phyloP scores from a whole-genome alignment of 2,113 vertebrate species.

The Asarcornis scutulata region DNA sequence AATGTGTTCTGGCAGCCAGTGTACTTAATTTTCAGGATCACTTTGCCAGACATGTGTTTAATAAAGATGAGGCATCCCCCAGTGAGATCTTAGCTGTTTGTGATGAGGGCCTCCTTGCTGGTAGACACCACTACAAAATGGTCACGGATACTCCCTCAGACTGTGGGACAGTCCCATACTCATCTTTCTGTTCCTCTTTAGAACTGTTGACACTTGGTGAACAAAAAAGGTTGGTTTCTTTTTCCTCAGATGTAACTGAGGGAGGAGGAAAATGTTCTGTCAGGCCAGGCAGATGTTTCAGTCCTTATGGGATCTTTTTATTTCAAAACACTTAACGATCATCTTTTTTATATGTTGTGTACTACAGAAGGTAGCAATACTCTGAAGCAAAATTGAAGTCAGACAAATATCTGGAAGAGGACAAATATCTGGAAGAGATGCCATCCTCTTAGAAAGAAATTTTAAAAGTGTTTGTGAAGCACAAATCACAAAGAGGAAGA shows the following conservation, averaged over 20 bases:
- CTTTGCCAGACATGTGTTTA: slow-evolving; percentile 40
- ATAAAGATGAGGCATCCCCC: slow-evolving; percentile 17
- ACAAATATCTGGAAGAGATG: not conserved
- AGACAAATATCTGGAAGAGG: not conserved
- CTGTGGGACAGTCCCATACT: not conserved
- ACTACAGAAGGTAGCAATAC: not conserved
- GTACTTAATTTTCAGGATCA: slow-evolving; percentile 23
- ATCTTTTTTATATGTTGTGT: not conserved
- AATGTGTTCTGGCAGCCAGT: slow-evolving; percentile 36
- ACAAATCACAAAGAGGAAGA: not conserved
- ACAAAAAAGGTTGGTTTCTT: slow-evolving; percentile 10
- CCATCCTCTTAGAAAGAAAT: not conserved
- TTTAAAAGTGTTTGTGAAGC: not conserved
- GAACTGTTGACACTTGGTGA: not conserved
- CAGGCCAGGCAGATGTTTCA: not conserved
- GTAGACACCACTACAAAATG: not conserved
- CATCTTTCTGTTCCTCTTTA: not conserved
- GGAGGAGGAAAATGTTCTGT: not conserved
- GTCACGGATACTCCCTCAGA: not conserved
- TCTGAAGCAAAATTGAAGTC: not conserved
- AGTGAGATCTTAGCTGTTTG: slow-evolving; percentile 8
- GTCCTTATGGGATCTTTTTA: not conserved
- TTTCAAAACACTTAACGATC: not conserved
- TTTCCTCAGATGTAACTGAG: not conserved
- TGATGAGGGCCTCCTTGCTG: not conserved